Evolutionary conservation across 1,140 invertebrate species (phyloP).

Genomic region (Asobara japonica): DNA sequence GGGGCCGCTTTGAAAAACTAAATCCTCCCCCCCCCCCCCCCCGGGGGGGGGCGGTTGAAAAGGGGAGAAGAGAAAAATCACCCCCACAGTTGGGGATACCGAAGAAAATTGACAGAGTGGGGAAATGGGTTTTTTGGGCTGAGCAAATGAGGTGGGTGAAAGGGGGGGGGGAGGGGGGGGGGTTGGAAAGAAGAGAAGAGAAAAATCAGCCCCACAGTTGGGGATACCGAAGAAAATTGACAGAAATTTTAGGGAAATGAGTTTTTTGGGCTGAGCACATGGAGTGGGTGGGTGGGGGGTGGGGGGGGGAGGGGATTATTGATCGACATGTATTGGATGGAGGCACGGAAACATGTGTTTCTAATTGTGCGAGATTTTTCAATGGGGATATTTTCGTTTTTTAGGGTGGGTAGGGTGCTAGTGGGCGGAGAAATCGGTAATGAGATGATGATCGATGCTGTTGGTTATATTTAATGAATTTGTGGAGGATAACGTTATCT

Average conservation of each 20-base stretch:
- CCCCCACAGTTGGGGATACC: not conserved
- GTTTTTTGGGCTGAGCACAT: too few species aligned
- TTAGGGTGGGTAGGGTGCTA: not conserved
- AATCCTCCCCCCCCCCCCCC: too few species aligned
- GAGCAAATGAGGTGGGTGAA: too few species aligned
- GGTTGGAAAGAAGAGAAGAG: not conserved
- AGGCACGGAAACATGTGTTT: not conserved
- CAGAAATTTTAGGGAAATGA: not conserved
- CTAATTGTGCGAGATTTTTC: not conserved
- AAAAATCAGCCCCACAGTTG: not conserved
- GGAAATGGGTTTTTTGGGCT: not conserved
- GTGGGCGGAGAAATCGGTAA: too few species aligned
- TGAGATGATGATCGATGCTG: not conserved
- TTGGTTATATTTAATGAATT: too few species aligned
- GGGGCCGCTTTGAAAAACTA: slow-evolving; percentile 21
- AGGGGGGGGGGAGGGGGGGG: too few species aligned
- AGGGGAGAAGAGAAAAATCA: not conserved
- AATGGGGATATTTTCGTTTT: not conserved
- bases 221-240: not conserved
- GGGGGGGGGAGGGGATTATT: not conserved
- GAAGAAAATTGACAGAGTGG: slow-evolving; percentile 3
- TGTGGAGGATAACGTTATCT: too few species aligned
- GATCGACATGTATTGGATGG: not conserved
- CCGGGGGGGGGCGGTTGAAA: not conserved
- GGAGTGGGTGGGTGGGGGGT: too few species aligned